Percentiles rank a stretch among this genome's conserved stretches.
Evolutionary conservation across 2,888 invertebrate species (phyloP).

Genomic region (Drosophila ezoana): DNA sequence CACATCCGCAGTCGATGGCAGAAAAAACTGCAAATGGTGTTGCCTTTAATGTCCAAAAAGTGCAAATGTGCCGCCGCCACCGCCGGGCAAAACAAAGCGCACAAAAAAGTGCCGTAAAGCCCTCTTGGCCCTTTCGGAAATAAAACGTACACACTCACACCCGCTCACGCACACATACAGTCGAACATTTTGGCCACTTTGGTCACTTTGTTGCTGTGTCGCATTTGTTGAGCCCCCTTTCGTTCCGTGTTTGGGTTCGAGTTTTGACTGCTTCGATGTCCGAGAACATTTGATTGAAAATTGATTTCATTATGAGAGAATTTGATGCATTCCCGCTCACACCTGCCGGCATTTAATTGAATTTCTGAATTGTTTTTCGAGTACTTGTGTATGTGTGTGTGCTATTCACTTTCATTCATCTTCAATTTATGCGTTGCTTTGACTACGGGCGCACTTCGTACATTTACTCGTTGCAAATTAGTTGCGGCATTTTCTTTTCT

Average conservation of each 20-base stretch:
- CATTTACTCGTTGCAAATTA: constrained; percentile 55
- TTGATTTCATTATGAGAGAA: constrained; percentile 81
- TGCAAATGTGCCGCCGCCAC: constrained; percentile 67
- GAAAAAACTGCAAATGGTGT: constrained; percentile 49
- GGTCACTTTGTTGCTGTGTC: constrained; percentile 42
- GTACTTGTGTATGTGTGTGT: neutral
- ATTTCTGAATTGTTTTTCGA: constrained; percentile 16
- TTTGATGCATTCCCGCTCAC: constrained; percentile 62
- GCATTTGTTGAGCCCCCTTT: constrained; percentile 31
- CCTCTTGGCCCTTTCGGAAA: constrained; percentile 49
- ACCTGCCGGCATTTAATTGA: constrained; percentile 46
- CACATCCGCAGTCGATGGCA: constrained; percentile 67
- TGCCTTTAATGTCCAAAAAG: constrained; percentile 68
- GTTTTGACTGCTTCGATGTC: constrained; percentile 34
- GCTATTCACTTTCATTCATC: constrained; percentile 1
- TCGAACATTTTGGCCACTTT: constrained; percentile 44
- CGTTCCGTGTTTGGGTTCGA: constrained; percentile 13
- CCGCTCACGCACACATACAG: constrained; percentile 8
- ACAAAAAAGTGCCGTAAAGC: constrained; percentile 49
- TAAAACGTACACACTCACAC: constrained; percentile 34
- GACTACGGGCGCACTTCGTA: constrained; percentile 7
- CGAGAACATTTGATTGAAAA: constrained; percentile 79
- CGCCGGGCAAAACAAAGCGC: constrained; percentile 55
- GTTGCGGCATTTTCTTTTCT: constrained; percentile 52
- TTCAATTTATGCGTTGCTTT: constrained; percentile 13